phyloP scores from a whole-genome alignment of 2,113 vertebrate species.

The Verasper variegatus region DNA sequence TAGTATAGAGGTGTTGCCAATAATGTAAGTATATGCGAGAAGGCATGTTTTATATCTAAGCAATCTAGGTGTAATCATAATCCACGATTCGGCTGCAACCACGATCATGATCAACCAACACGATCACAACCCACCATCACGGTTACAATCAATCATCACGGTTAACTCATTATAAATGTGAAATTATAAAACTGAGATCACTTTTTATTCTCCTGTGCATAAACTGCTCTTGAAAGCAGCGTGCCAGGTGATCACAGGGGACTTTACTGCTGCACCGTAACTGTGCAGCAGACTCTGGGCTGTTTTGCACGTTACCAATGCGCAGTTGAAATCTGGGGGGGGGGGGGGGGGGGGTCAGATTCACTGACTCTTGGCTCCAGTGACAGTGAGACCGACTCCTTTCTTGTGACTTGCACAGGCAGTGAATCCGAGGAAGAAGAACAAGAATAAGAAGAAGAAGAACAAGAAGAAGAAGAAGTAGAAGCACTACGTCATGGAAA shows the following conservation, averaged over 20 bases:
- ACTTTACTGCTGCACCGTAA: neutral
- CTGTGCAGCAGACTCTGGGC: neutral
- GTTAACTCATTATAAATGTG: too few species aligned
- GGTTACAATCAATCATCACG: too few species aligned
- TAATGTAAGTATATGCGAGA: too few species aligned
- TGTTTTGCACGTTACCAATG: neutral
- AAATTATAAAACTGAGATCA: neutral
- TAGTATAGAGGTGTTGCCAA: too few species aligned
- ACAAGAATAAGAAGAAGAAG: constrained; percentile 42
- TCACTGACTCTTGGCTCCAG: constrained; percentile 20
- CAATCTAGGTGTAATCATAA: too few species aligned
- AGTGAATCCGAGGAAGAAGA: constrained; percentile 53
- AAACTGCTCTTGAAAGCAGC: neutral
- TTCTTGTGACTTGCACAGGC: constrained; percentile 50
- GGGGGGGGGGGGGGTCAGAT: neutral
- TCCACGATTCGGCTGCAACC: too few species aligned
- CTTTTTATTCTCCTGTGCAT: neutral
- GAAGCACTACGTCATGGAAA: constrained; percentile 86
- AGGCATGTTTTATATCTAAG: too few species aligned
- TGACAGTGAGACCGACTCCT: constrained; percentile 12
- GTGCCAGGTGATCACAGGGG: neutral
- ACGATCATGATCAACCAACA: too few species aligned
- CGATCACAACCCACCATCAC: too few species aligned
- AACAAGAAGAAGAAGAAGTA: constrained; percentile 52
- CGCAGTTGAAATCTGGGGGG: neutral